Conservation (phyloP, 2,113 vertebrate species). For the Telmatochromis brachygnathus region DNA sequence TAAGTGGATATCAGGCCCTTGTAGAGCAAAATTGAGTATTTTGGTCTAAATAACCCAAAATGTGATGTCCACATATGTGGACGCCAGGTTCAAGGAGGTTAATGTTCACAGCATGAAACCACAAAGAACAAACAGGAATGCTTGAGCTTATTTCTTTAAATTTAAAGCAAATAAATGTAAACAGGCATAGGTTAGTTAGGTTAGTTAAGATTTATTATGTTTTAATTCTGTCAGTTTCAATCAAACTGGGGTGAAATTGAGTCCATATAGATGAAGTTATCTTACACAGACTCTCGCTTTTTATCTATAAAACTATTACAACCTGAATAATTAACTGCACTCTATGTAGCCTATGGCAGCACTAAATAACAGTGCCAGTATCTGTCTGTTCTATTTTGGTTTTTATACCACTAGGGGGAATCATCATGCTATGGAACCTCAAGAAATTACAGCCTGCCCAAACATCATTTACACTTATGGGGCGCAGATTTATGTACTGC, state of each 20-base stretch:
- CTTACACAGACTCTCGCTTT: neutral
- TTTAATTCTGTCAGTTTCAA: neutral
- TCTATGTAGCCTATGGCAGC: neutral
- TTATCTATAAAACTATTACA: neutral
- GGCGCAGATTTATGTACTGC: neutral
- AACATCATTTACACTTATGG: neutral
- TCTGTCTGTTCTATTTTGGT: neutral
- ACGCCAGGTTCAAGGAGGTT: neutral
- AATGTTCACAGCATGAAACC: neutral
- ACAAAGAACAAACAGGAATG: neutral
- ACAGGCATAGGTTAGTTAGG: neutral
- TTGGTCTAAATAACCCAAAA: neutral
- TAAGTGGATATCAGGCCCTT: neutral
- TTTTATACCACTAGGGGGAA: constrained; percentile 66
- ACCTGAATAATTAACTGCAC: neutral
- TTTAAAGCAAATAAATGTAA: neutral
- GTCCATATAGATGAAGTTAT: neutral
- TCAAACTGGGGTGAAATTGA: neutral
- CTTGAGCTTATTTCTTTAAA: neutral
- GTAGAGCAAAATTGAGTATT: neutral
- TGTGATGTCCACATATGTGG: neutral
- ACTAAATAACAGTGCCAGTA: neutral
- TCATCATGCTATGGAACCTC: constrained; percentile 46
- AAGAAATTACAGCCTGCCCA: neutral
- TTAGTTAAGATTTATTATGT: neutral